These are phyloP conservation scores for Channallabes apus DNA, from an alignment of 2,797 vertebrate genomes.

Conservation along the genomic window DNA sequence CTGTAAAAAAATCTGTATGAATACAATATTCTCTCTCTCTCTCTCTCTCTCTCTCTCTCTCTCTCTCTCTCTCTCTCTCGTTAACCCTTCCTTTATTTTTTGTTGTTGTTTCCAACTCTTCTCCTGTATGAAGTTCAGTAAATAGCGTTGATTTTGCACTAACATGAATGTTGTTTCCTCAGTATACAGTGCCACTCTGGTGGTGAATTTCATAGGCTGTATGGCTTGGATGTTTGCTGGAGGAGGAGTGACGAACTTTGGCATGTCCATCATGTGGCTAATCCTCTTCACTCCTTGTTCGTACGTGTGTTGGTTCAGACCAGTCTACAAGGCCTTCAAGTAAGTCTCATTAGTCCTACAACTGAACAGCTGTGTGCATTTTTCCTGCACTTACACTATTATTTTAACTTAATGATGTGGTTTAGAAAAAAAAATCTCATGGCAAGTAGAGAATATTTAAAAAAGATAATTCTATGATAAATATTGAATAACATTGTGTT, in stretches of 20 bases:
- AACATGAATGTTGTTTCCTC: constrained; percentile 59
- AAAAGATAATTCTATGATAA: no score
- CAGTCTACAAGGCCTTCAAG: constrained; percentile 99
- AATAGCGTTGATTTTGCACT: background rate
- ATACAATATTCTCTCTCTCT: no score
- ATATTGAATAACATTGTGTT: background rate
- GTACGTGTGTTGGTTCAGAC: constrained; percentile 98
- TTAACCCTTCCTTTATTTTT: background rate
- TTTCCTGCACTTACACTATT: background rate
- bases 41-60: no score
- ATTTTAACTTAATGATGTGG: background rate
- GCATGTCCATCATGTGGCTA: constrained; percentile 96
- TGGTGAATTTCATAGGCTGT: constrained; percentile 94
- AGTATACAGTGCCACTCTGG: constrained; percentile 93
- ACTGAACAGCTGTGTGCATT: background rate
- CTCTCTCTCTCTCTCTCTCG: no score
- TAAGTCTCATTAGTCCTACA: constrained; percentile 70
- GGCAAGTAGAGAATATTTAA: background rate
- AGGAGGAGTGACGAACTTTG: constrained; percentile 95
- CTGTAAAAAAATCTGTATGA: no score
- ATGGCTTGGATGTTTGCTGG: constrained; percentile 98
- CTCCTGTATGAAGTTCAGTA: background rate
- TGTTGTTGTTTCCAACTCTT: no score
- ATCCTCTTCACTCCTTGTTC: constrained; percentile 98
- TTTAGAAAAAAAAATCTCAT: background rate